Base-by-base conservation (phyloP, 1,140 invertebrate species). In the Cheumatopsyche charites region DNA sequence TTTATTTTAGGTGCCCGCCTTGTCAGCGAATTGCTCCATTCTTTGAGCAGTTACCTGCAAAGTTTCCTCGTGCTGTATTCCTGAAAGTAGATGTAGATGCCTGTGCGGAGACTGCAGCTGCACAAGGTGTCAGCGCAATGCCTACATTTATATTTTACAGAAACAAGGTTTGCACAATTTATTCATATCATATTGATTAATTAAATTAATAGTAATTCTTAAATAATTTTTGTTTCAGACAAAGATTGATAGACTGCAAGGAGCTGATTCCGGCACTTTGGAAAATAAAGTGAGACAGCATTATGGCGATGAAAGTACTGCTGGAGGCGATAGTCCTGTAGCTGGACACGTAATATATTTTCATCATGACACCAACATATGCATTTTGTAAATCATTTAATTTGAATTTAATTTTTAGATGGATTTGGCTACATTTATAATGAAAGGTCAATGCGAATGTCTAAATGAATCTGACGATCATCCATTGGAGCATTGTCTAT, bases 71-170 rank as follows among this genome's bases (percentile, higher is more conserved):
- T 77, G 95, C 94, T 7, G 86, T 97, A 6, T 99, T 99, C 80
- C 82, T 98, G 0, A 98, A 99, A 85, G 92, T 98, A 1, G 96
- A 98, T 84, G 95, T 97, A 21, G 93, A 96, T 79, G 89, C 91
- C 78, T 95, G 94, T 78, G 88, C 90, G 55, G 94, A 95, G 78
- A 94, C 93, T 26, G 94, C 96, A 1, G 87, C 89, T 21, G 84
- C 85, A 19, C 91, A 98, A 80, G 93, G 93, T 47, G 92, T 99
- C 15, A 91, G 88, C 72, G 94, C 95, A 1, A 98, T 99, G 95
- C 98, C 98, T 6, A 99, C 98, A 5, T 99, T 99, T 80, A 91
- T 97, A 72, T 96, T 99, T 78, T 98, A 95, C 80, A 90, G 91
- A 73, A 98, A 97, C 80, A 88, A 90, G 80, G 88, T 90, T n/a